phyloP scores from a whole-genome alignment of 2,113 vertebrate genomes.

The Theristicus caerulescens region DNA sequence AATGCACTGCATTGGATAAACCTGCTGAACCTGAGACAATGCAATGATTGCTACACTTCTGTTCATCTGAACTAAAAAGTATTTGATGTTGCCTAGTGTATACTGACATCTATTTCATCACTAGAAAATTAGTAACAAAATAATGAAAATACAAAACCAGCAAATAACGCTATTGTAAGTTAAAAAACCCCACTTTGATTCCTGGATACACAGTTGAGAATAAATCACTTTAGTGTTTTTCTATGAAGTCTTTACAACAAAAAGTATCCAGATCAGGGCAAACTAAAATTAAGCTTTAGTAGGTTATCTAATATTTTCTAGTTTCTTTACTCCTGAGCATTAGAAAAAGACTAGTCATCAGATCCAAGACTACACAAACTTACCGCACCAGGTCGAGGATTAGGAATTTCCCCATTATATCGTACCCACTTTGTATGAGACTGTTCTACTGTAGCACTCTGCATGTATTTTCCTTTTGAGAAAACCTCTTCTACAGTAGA shows the following conservation, averaged over 20 bases:
- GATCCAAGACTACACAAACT: conserved; percentile 49
- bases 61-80: background rate
- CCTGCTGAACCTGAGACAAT: background rate
- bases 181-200: background rate
- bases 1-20: background rate
- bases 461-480: conserved; percentile 95
- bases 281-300: background rate
- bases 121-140: background rate
- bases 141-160: background rate
- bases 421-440: conserved; percentile 96
- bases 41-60: background rate
- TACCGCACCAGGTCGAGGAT: conserved; percentile 91
- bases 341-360: background rate
- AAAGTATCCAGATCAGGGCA: background rate
- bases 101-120: background rate
- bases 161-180: background rate
- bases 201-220: background rate
- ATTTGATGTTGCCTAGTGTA: background rate
- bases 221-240: background rate
- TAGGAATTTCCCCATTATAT: conserved; percentile 86
- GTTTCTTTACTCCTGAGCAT: background rate
- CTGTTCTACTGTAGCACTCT: conserved; percentile 93
- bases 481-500: conserved; percentile 88
- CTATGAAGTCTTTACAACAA: background rate
- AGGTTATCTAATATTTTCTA: background rate